phyloP scores from a whole-genome alignment of 2,888 invertebrate genomes.

The Hartigia nigra region DNA sequence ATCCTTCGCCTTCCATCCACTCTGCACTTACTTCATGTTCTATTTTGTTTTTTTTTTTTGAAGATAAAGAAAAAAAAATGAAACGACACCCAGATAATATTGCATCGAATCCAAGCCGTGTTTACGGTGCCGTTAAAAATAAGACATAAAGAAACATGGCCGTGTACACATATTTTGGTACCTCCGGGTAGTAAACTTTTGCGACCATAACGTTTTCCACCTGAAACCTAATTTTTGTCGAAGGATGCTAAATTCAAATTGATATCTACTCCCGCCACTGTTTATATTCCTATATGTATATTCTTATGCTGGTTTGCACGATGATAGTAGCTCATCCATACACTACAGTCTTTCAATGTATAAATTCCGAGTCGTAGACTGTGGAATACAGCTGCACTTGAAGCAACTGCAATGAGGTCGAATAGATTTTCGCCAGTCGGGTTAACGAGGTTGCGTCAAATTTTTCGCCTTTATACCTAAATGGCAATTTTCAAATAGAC shows the following conservation, averaged over 20 bases:
- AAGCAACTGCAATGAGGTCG: background rate
- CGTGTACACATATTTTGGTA: background rate
- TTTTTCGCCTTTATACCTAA: background rate
- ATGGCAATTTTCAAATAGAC: background rate
- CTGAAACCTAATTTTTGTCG: background rate
- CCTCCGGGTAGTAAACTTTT: background rate
- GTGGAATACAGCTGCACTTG: background rate
- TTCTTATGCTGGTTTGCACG: background rate
- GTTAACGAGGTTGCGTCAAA: slow-evolving; percentile 36
- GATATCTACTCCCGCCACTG: background rate
- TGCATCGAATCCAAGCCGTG: background rate
- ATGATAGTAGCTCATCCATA: background rate
- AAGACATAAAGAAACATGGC: background rate
- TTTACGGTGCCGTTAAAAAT: background rate
- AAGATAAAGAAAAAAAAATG: background rate
- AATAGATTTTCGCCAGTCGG: slow-evolving; percentile 26
- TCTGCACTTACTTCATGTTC: background rate
- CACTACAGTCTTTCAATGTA: background rate
- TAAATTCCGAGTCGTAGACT: background rate
- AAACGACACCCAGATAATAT: background rate
- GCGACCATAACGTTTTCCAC: background rate
- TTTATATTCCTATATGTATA: background rate
- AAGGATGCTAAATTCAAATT: background rate
- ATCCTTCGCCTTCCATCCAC: background rate
- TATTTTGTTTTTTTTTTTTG: background rate